These are phyloP conservation scores for Dicranocentrus wangi DNA, from an alignment of 2,888 invertebrate species.

Conservation along the genomic window DNA sequence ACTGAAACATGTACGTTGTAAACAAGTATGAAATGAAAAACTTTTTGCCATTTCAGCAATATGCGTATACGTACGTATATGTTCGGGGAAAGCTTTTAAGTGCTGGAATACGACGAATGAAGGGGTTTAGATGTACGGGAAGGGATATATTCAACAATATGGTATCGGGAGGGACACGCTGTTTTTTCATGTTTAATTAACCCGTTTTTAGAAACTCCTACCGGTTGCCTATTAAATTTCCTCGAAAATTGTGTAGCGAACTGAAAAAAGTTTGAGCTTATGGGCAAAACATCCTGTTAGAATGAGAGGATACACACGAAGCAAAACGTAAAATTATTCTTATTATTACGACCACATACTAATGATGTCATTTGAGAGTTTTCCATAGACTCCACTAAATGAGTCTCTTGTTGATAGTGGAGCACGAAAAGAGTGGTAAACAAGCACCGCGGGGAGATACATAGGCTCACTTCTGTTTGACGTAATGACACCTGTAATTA, in stretches of 20 bases:
- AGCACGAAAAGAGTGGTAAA: not conserved
- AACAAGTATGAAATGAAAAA: too few relatives aligned
- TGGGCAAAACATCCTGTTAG: constrained; percentile 1
- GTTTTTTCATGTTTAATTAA: constrained; percentile 34
- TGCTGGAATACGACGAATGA: too few relatives aligned
- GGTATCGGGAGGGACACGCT: not conserved
- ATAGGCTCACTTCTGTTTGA: constrained; percentile 25
- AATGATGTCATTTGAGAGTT: constrained; percentile 54
- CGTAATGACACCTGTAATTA: constrained; percentile 58
- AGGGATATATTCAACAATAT: too few relatives aligned
- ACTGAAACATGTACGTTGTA: too few relatives aligned
- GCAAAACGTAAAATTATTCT: constrained; percentile 11
- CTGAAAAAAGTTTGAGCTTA: not conserved
- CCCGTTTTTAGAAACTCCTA: not conserved
- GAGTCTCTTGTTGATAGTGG: constrained; percentile 50
- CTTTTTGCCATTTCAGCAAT: too few relatives aligned
- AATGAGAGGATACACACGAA: too few relatives aligned
- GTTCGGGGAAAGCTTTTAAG: too few relatives aligned
- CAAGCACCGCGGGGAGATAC: not conserved
- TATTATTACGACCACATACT: constrained; percentile 12
- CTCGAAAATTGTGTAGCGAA: too few relatives aligned
- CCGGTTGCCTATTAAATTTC: too few relatives aligned
- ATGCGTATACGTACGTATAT: too few relatives aligned
- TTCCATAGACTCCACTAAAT: constrained; percentile 38
- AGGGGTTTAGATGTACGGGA: too few relatives aligned